A percentile compares a stretch with the other conserved stretches of the same genome.
phyloP scores from a whole-genome alignment of 2,113 vertebrate species.

The Vombatus ursinus region DNA sequence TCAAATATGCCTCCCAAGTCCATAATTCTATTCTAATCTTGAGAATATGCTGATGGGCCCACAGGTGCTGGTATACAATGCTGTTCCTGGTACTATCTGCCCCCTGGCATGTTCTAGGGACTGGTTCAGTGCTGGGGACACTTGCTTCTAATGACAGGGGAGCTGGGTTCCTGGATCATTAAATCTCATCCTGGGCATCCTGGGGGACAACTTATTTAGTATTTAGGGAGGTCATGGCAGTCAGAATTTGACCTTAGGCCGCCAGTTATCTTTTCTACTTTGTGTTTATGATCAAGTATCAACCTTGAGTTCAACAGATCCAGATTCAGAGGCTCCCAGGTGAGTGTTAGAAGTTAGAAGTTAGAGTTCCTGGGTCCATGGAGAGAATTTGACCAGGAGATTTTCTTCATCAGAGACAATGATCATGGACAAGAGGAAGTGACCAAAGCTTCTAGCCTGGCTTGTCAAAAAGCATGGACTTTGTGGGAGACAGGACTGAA shows the following conservation, averaged over 20 bases:
- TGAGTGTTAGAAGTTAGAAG: not conserved
- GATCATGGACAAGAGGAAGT: not conserved
- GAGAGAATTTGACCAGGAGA: not conserved
- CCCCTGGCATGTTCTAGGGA: not conserved
- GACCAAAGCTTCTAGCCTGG: not conserved
- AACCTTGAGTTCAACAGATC: not conserved
- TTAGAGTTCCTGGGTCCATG: not conserved
- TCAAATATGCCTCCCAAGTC: not conserved
- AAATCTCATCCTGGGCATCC: not conserved
- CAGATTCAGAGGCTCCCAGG: not conserved
- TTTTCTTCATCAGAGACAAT: not conserved
- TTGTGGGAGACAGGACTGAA: not conserved
- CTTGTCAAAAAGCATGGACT: not conserved
- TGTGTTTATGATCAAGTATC: not conserved
- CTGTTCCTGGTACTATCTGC: not conserved
- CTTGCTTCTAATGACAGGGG: not conserved
- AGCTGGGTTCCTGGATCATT: not conserved
- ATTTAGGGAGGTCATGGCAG: not conserved
- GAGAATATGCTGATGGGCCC: not conserved
- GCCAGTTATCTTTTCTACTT: not conserved
- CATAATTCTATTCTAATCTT: not conserved
- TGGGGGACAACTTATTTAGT: not conserved
- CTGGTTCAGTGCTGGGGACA: not conserved
- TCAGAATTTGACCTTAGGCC: not conserved
- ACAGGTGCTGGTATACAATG: not conserved